phyloP scores from a whole-genome alignment of 2,888 invertebrate species.

The Thelaira solivaga region DNA sequence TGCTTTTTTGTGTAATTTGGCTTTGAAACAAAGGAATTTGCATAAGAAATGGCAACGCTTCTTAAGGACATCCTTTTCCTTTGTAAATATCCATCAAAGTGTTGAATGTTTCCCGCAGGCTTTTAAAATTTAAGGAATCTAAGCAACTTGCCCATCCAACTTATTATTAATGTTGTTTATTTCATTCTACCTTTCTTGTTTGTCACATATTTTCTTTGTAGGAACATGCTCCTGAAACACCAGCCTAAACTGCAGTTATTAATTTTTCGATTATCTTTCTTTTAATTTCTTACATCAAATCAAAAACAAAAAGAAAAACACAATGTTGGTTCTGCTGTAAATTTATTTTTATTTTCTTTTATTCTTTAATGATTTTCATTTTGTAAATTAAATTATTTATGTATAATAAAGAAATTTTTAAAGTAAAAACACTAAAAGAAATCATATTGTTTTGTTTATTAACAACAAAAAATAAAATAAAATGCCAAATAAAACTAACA shows the following conservation, averaged over 20 bases:
- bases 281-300: too few species aligned
- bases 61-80: slow-evolving; percentile 9
- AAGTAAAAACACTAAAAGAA: too few species aligned
- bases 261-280: slow-evolving; percentile 15
- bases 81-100: slow-evolving; percentile 40
- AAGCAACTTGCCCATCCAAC: background rate
- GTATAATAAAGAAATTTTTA: slow-evolving; percentile 42
- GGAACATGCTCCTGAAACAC: slow-evolving; percentile 70
- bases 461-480: too few species aligned
- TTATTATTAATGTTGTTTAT: slow-evolving; percentile 29
- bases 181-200: slow-evolving; percentile 17
- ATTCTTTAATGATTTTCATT: slow-evolving; percentile 23
- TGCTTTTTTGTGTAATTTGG: background rate
- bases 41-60: slow-evolving; percentile 3
- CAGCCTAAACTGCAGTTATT: slow-evolving; percentile 64
- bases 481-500: too few species aligned
- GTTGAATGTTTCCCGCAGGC: slow-evolving; percentile 14
- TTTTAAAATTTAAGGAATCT: background rate
- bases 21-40: background rate
- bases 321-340: slow-evolving; percentile 15
- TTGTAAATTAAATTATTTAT: slow-evolving; percentile 41
- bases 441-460: too few species aligned
- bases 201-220: slow-evolving; percentile 57
- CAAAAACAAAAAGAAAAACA: background rate
- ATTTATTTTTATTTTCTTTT: slow-evolving; percentile 20